Percentiles rank a stretch among this genome's conserved stretches.
These are phyloP conservation scores for Arbacia lixula DNA, from an alignment of 53 echinoderm and acorn worm genomes.

Conservation along the genomic window DNA sequence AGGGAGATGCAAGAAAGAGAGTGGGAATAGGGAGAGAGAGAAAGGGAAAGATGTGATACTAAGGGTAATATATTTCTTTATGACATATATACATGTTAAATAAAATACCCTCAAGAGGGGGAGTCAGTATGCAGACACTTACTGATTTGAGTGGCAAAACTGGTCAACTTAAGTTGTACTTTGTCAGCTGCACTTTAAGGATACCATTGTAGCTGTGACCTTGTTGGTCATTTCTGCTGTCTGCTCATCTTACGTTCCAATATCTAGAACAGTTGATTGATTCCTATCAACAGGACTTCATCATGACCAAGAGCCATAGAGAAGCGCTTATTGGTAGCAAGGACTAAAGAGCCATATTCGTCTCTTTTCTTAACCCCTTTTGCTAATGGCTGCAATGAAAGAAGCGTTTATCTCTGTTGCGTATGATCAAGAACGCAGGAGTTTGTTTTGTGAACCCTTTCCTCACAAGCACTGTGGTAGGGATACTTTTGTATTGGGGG, in stretches of 20 bases:
- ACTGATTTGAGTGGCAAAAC: background rate
- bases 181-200: too few species aligned
- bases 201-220: too few species aligned
- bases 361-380: conserved; percentile 3
- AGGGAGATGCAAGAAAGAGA: background rate
- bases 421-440: background rate
- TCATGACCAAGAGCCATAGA: too few species aligned
- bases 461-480: too few species aligned
- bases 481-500: too few species aligned
- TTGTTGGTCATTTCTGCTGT: too few species aligned
- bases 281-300: background rate
- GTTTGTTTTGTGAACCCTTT: background rate
- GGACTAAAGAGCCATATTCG: conserved; percentile 3
- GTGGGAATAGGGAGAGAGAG: background rate
- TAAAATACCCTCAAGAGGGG: too few species aligned
- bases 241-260: background rate
- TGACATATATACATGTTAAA: background rate
- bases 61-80: background rate
- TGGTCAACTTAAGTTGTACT: too few species aligned
- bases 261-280: conserved; percentile 25
- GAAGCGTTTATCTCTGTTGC: background rate
- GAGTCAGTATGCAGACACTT: background rate
- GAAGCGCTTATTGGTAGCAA: conserved; percentile 1
- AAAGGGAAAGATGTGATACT: background rate
- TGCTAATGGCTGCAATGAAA: conserved; percentile 13